A percentile compares a stretch with the other conserved stretches of the same genome.
Evolutionary conservation across 2,888 invertebrate genomes (phyloP).

Genomic region (Sialis fuliginosa): DNA sequence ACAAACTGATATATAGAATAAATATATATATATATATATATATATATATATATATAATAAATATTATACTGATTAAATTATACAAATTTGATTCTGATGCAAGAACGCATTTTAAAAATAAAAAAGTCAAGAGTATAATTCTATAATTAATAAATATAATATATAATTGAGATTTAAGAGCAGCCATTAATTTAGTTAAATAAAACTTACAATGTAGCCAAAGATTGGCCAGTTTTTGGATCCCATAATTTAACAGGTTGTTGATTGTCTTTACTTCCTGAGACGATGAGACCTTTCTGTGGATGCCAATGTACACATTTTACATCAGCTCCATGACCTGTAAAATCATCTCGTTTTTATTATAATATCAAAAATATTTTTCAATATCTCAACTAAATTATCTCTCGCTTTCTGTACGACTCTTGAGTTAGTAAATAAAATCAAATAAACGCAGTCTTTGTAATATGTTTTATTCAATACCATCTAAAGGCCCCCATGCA

Average conservation of each 20-base stretch:
- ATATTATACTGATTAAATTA: no score
- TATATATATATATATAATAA: no score
- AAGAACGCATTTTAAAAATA: background rate
- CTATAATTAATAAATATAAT: background rate
- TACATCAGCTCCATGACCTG: conserved; percentile 94
- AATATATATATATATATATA: no score
- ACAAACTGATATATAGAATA: no score
- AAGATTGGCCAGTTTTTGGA: conserved; percentile 85
- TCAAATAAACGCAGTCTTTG: no score
- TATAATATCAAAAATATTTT: no score
- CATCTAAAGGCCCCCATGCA: no score
- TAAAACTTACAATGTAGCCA: conserved; percentile 71
- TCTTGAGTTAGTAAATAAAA: no score
- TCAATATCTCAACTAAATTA: no score
- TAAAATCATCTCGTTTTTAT: no score
- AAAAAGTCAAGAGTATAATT: background rate
- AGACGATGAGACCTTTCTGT: conserved; percentile 88
- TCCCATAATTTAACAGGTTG: conserved; percentile 99
- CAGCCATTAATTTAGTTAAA: background rate
- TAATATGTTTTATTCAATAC: no score
- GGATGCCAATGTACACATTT: conserved; percentile 99
- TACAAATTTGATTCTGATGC: background rate
- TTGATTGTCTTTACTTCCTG: conserved; percentile 98
- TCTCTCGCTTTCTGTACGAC: no score
- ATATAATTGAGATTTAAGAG: background rate